Evolutionary conservation across 2,113 vertebrate species (phyloP).

Genomic region (Bathybates hornii): DNA sequence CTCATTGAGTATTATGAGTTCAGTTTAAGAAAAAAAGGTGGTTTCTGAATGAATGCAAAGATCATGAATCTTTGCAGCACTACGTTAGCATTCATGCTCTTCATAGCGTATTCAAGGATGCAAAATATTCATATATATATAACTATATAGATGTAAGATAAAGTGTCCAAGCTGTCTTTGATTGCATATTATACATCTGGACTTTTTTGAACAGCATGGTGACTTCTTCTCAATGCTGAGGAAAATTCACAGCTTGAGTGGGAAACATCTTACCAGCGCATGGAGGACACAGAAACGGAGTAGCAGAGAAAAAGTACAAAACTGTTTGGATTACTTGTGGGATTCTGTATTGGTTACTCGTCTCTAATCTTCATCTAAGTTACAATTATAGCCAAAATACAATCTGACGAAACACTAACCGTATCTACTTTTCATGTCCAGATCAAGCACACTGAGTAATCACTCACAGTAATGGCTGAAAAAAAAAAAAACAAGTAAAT

Average conservation of each 20-base stretch:
- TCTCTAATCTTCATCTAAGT: neutral
- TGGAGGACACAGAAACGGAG: neutral
- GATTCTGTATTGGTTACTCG: neutral
- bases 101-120: neutral
- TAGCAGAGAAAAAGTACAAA: neutral
- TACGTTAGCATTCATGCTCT: neutral
- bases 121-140: neutral
- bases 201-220: neutral
- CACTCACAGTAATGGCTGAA: neutral
- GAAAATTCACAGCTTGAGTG: neutral
- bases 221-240: neutral
- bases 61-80: neutral
- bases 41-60: neutral
- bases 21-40: neutral
- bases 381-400: neutral
- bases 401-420: neutral
- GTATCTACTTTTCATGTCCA: neutral
- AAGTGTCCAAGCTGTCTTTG: neutral
- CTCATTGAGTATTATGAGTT: neutral
- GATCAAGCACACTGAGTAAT: neutral
- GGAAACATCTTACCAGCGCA: neutral
- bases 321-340: neutral
- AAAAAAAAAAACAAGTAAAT: fast-evolving
- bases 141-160: neutral
- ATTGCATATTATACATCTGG: neutral